Percentiles rank a stretch among this genome's conserved stretches.
phyloP scores from a whole-genome alignment of 2,113 vertebrate species.

The Gymnorhina tibicen region DNA sequence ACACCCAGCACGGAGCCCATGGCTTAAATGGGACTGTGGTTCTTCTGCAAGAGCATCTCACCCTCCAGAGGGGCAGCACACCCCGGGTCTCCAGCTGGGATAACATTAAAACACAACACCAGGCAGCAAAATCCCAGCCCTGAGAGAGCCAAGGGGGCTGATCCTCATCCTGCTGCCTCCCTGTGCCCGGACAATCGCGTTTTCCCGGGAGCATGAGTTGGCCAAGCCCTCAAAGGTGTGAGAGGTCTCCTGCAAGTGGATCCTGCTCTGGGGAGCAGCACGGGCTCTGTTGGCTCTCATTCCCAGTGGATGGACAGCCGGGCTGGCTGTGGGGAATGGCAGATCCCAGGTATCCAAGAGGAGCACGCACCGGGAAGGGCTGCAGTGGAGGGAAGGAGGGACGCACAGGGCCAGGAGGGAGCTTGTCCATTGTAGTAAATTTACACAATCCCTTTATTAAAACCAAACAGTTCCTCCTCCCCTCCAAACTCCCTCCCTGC shows the following conservation, averaged over 20 bases:
- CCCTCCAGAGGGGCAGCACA: not conserved
- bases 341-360: not conserved
- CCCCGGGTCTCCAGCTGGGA: not conserved
- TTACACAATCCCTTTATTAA: not conserved
- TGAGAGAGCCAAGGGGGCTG: not conserved
- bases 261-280: not conserved
- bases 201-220: not conserved
- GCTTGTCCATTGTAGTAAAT: not conserved
- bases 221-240: not conserved
- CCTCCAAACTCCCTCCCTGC: not conserved
- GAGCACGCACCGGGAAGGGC: accelerated
- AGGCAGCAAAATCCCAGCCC: not conserved
- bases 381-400: not conserved
- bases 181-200: accelerated
- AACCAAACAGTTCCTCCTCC: not conserved
- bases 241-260: not conserved
- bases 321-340: accelerated
- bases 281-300: not conserved
- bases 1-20: accelerated
- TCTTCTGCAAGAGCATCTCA: not conserved
- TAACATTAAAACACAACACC: not conserved
- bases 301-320: accelerated
- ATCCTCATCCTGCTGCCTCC: not conserved
- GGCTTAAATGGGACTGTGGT: not conserved
- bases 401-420: not conserved